These are phyloP conservation scores for Palythoa grandis DNA, from an alignment of 92 coral and sea anemone species.

Conservation along the genomic window DNA sequence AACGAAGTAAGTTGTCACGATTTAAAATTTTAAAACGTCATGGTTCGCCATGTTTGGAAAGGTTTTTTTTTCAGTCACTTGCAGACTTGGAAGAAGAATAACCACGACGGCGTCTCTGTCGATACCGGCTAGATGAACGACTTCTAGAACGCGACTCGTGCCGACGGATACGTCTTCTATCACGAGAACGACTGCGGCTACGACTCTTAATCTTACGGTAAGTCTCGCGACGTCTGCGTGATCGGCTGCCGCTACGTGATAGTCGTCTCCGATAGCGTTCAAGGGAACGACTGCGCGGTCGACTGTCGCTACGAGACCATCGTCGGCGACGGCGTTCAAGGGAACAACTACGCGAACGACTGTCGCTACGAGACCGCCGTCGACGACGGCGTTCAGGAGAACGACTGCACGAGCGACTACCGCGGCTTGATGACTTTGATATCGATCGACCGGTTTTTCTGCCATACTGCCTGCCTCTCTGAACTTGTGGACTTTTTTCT, in stretches of 20 bases:
- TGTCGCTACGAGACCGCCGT: not conserved
- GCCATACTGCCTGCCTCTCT: not conserved
- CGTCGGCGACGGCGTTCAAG: constrained; percentile 5
- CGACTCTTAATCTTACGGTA: constrained; percentile 1
- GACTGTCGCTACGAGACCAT: constrained; percentile 20
- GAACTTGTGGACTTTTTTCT: constrained; percentile 10
- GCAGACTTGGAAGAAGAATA: not conserved
- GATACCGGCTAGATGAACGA: constrained; percentile 27
- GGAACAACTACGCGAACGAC: constrained; percentile 2
- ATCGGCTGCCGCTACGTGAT: constrained; percentile 18
- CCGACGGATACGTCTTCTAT: constrained; percentile 30
- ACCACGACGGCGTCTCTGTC: constrained; percentile 13
- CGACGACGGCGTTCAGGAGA: not conserved
- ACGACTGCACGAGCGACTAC: not conserved
- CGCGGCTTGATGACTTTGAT: not conserved
- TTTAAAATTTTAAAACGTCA: not conserved
- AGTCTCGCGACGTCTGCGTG: constrained; percentile 16
- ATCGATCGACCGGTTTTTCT: not conserved
- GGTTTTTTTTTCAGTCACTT: not conserved
- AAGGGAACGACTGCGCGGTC: constrained; percentile 16
- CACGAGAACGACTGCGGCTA: constrained; percentile 34
- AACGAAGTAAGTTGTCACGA: not conserved
- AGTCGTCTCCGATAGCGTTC: constrained; percentile 10
- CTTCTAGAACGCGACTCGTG: constrained; percentile 38
- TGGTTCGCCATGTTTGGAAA: not conserved